phyloP scores from a whole-genome alignment of 2,888 invertebrate genomes.

The Hyppa rectilinea region DNA sequence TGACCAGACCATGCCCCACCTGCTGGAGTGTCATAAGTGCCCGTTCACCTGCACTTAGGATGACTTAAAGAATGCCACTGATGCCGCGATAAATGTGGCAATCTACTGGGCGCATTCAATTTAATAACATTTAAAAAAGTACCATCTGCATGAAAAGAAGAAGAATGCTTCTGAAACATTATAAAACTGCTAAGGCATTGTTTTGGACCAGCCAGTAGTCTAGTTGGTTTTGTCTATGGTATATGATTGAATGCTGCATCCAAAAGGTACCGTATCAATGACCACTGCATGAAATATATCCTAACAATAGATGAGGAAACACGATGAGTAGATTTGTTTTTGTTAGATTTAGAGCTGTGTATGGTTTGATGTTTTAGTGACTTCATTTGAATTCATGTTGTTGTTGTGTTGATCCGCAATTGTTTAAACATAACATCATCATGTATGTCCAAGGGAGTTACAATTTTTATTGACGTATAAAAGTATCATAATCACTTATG shows the following conservation, averaged over 20 bases:
- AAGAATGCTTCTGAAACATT: not conserved
- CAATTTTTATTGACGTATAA: too few relatives aligned
- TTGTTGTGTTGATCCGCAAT: slow-evolving; percentile 20
- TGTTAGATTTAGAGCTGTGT: not conserved
- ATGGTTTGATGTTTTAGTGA: slow-evolving; percentile 13
- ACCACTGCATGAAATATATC: not conserved
- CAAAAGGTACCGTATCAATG: slow-evolving; percentile 1
- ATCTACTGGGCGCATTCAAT: too few relatives aligned
- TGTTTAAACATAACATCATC: slow-evolving; percentile 2
- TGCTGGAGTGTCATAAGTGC: too few relatives aligned
- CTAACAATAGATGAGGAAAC: not conserved
- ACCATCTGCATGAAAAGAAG: too few relatives aligned
- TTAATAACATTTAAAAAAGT: too few relatives aligned
- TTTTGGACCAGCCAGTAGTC: not conserved
- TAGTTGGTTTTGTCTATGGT: not conserved
- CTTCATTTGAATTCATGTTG: slow-evolving; percentile 21
- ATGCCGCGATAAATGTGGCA: too few relatives aligned
- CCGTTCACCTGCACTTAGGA: too few relatives aligned
- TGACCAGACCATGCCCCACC: too few relatives aligned
- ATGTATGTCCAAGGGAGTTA: not conserved
- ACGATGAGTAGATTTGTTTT: slow-evolving; percentile 13
- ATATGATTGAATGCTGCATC: slow-evolving; percentile 20
- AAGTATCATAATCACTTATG: too few relatives aligned
- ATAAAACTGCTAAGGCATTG: not conserved
- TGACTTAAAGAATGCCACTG: too few relatives aligned